Conservation (phyloP, 2,113 vertebrate species). For the Cromileptes altivelis region DNA sequence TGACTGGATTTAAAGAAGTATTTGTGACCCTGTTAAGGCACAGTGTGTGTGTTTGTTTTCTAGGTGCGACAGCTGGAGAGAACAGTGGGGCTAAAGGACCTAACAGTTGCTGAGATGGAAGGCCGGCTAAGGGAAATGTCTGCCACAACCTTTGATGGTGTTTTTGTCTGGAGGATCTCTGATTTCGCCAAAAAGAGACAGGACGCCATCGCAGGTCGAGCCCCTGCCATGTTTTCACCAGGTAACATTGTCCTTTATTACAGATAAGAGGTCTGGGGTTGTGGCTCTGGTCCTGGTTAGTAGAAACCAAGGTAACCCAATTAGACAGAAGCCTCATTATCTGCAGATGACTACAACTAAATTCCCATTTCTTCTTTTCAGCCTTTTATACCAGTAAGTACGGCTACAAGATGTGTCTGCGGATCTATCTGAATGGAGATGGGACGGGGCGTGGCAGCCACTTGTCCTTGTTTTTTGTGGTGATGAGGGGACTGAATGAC, state of each 20-base stretch:
- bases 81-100: constrained; percentile 92
- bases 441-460: constrained; percentile 86
- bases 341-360: neutral
- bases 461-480: constrained; percentile 86
- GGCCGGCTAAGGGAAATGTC: constrained; percentile 91
- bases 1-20: neutral
- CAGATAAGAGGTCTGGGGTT: neutral
- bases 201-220: constrained; percentile 92
- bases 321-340: neutral
- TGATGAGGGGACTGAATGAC: constrained; percentile 85
- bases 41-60: neutral
- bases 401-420: constrained; percentile 88
- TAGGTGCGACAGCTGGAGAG: constrained; percentile 97
- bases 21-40: neutral
- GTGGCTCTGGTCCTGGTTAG: neutral
- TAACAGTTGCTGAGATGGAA: constrained; percentile 93
- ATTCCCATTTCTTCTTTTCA: constrained; percentile 32
- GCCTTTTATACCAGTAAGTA: constrained; percentile 90
- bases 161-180: constrained; percentile 96
- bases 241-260: constrained; percentile 79
- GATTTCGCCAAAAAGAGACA: constrained; percentile 95
- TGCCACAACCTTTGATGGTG: constrained; percentile 91
- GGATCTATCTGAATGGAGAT: constrained; percentile 88
- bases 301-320: neutral
- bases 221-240: constrained; percentile 97